phyloP scores from a whole-genome alignment of 2,888 invertebrate genomes.

The Eupithecia vulgata region DNA sequence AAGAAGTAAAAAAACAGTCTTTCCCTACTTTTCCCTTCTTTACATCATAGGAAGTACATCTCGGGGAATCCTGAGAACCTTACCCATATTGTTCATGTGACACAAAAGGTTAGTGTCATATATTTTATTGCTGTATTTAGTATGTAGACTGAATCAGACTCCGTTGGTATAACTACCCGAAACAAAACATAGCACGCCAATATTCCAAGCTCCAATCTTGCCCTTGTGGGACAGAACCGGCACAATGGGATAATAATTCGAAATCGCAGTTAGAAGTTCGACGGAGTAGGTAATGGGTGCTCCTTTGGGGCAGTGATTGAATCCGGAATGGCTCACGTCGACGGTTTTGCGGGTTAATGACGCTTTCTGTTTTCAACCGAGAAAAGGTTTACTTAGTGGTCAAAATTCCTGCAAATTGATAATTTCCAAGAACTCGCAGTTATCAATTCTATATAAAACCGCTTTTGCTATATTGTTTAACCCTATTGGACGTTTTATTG shows the following conservation, averaged over 20 bases:
- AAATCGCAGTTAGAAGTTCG: conserved; percentile 58
- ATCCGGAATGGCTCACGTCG: conserved; percentile 48
- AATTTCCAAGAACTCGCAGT: neutral
- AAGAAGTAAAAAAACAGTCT: too few relatives aligned
- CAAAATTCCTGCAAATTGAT: neutral
- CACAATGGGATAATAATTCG: conserved; percentile 57
- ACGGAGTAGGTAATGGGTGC: conserved; percentile 54
- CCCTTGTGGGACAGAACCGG: conserved; percentile 22
- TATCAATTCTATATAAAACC: too few relatives aligned
- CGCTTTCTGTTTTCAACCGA: conserved; percentile 27
- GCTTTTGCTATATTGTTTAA: too few relatives aligned
- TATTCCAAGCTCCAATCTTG: neutral
- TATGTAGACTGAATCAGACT: neutral
- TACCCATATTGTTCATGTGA: too few relatives aligned
- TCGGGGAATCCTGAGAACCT: too few relatives aligned
- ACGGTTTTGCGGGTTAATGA: conserved; percentile 42
- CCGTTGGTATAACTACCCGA: neutral
- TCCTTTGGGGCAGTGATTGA: conserved; percentile 52
- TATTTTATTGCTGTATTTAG: neutral
- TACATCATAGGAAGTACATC: too few relatives aligned
- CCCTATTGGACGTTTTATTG: neutral
- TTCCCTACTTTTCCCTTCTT: too few relatives aligned
- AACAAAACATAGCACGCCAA: neutral
- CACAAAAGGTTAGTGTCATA: too few relatives aligned
- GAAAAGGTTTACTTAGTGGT: conserved; percentile 12